Evolutionary conservation across 2,113 vertebrate genomes (phyloP).

Genomic region (Nesospiza acunhae): DNA sequence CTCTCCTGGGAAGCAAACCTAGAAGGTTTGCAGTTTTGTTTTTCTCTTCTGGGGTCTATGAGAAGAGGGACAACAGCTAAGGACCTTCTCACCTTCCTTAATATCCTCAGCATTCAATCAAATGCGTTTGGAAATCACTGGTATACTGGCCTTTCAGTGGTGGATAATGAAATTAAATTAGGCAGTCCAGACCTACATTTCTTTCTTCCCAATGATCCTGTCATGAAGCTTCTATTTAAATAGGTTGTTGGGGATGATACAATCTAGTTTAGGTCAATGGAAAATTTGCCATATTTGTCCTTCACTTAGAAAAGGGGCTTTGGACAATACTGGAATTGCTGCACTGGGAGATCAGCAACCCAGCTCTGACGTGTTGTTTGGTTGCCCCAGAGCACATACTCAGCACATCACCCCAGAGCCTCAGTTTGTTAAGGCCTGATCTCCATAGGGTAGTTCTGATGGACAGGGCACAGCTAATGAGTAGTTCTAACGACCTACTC

Average conservation of each 20-base stretch:
- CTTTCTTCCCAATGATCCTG: background rate
- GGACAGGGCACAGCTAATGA: background rate
- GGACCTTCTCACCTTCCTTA: background rate
- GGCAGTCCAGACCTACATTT: background rate
- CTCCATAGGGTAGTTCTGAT: background rate
- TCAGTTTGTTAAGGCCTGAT: background rate
- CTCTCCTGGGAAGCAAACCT: background rate
- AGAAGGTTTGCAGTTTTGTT: background rate
- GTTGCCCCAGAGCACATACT: background rate
- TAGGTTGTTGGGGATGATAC: background rate
- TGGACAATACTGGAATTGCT: background rate
- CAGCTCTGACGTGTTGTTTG: background rate
- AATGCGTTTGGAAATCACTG: background rate
- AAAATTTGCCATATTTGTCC: background rate
- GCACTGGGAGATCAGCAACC: background rate
- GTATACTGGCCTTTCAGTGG: background rate
- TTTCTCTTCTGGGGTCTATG: accelerated
- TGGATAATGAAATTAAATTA: background rate
- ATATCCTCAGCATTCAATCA: background rate
- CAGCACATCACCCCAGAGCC: background rate
- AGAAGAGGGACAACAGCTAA: background rate
- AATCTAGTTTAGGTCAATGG: background rate
- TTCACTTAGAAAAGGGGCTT: background rate
- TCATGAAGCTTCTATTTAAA: background rate
- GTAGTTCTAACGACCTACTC: background rate